A percentile compares a stretch with the other conserved stretches of the same genome.
Evolutionary conservation across 2,113 vertebrate species (phyloP).

Genomic region (Odocoileus virginianus): DNA sequence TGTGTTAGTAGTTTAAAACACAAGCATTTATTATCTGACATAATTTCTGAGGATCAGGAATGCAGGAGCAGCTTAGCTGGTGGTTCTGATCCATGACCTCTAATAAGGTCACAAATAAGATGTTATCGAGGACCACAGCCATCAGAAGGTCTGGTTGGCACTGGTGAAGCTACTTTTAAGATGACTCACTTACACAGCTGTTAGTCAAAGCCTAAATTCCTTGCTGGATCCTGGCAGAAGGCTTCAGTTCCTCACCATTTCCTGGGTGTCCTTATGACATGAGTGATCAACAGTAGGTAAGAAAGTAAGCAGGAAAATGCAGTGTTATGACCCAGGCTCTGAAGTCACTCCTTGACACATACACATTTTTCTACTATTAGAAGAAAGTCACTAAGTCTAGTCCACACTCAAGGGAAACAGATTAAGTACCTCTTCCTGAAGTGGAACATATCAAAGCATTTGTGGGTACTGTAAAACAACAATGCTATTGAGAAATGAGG

Average conservation of each 20-base stretch:
- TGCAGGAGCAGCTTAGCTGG: not conserved
- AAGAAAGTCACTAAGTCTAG: not conserved
- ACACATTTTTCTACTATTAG: not conserved
- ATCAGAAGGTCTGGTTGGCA: not conserved
- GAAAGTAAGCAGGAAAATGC: not conserved
- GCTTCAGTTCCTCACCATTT: not conserved
- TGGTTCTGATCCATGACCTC: not conserved
- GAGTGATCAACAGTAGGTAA: not conserved
- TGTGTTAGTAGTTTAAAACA: not conserved
- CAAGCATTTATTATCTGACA: not conserved
- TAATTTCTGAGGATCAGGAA: not conserved
- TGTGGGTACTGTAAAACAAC: not conserved
- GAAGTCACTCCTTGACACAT: not conserved
- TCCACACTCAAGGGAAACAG: not conserved
- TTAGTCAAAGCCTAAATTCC: not conserved
- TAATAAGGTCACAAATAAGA: not conserved
- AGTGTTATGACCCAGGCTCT: not conserved
- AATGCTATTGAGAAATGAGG: not conserved
- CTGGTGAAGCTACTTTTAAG: not conserved
- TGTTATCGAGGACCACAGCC: not conserved
- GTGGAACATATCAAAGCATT: not conserved
- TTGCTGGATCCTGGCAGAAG: not conserved
- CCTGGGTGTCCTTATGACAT: not conserved
- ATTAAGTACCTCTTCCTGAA: not conserved
- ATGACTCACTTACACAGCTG: not conserved